A percentile compares a stretch with the other conserved stretches of the same genome.
phyloP scores from a whole-genome alignment of 2,888 invertebrate genomes.

The Kuschelorhynchus macadamiae region DNA sequence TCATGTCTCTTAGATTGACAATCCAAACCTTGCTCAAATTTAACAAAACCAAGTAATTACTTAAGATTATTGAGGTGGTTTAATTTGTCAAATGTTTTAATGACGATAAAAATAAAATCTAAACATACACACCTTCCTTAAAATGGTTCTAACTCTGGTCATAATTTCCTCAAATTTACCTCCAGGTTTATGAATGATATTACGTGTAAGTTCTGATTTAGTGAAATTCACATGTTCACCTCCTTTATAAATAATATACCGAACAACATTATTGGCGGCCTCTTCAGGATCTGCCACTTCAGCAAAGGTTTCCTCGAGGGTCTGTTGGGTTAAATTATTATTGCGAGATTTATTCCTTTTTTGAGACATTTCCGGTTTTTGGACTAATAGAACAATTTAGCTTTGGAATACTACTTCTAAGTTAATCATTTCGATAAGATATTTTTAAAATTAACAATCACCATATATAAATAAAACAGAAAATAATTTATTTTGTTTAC shows the following conservation, averaged over 20 bases:
- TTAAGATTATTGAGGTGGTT: no score
- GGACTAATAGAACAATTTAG: no score
- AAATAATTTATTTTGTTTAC: no score
- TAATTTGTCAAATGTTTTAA: no score
- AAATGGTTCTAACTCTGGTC: conserved; percentile 48
- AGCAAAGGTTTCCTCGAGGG: conserved; percentile 39
- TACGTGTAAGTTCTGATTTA: conserved; percentile 56
- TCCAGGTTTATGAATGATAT: conserved; percentile 52
- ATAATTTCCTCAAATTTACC: conserved; percentile 56
- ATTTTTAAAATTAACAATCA: no score
- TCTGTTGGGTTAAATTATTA: conserved; percentile 40
- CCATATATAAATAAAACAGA: no score
- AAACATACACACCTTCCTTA: conserved; percentile 52
- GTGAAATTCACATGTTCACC: conserved; percentile 55
- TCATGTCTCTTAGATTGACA: no score
- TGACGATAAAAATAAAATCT: conserved; percentile 4
- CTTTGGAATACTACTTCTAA: no score
- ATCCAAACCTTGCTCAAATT: no score
- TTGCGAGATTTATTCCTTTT: conserved; percentile 20
- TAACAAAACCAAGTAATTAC: no score
- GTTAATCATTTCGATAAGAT: no score
- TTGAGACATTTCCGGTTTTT: conserved; percentile 40
- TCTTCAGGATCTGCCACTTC: conserved; percentile 47
- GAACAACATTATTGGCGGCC: conserved; percentile 56
- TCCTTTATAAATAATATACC: conserved; percentile 56